These are phyloP conservation scores for Chrosomus eos DNA, from an alignment of 2,797 vertebrate genomes.

Conservation along the genomic window DNA sequence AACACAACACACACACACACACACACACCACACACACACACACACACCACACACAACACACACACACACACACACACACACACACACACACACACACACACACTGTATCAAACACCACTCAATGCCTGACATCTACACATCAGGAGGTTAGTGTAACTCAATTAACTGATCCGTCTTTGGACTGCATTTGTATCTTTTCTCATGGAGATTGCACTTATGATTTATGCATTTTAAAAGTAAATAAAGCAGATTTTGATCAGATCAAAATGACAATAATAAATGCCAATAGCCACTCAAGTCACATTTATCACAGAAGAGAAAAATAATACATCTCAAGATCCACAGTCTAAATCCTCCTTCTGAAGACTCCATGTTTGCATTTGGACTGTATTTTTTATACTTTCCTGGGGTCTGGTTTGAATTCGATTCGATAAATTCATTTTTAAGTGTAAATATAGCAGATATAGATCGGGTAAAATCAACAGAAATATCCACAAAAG, in stretches of 20 bases:
- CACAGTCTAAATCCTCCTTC: background rate
- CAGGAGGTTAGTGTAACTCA: background rate
- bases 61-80: too few relatives aligned
- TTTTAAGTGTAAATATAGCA: background rate
- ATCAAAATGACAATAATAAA: background rate
- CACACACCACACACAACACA: too few relatives aligned
- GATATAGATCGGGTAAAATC: background rate
- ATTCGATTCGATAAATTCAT: background rate
- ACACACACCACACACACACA: too few relatives aligned
- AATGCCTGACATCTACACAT: conserved; percentile 56
- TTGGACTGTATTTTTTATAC: background rate
- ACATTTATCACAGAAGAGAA: background rate
- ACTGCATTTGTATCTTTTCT: background rate
- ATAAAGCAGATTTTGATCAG: background rate
- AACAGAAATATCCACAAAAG: background rate
- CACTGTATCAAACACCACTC: background rate
- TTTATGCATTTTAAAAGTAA: background rate
- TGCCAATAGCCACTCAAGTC: background rate
- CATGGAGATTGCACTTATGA: background rate
- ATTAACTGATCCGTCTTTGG: background rate
- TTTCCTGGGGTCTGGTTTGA: background rate
- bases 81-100: conserved; percentile 12
- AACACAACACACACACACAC: too few relatives aligned
- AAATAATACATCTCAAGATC: too few relatives aligned
- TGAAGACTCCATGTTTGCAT: background rate